Conservation (phyloP, 2,797 vertebrate genomes). For the Loriculus beryllinus region DNA sequence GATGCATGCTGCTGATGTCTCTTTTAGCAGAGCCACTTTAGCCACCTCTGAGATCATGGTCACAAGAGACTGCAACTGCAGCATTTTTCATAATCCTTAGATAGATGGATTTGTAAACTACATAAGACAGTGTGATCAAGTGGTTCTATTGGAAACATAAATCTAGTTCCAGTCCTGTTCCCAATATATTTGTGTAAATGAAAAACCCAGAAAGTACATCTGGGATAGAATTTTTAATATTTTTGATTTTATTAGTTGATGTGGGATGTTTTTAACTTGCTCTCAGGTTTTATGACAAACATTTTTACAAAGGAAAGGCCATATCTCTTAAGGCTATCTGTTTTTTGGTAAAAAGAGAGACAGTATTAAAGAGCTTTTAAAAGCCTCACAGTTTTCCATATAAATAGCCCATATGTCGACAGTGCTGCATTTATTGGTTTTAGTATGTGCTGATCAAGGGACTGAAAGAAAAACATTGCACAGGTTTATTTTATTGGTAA, state of each 20-base stretch:
- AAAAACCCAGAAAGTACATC: not conserved
- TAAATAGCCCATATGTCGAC: not conserved
- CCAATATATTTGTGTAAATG: not conserved
- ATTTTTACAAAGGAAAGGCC: not conserved
- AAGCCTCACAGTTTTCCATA: not conserved
- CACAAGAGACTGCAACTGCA: not conserved
- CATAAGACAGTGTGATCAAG: not conserved
- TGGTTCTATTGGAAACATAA: not conserved
- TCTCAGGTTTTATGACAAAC: not conserved
- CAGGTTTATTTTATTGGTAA: not conserved
- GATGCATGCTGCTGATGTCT: not conserved
- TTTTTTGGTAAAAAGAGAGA: not conserved
- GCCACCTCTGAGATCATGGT: not conserved
- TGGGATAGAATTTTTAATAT: not conserved
- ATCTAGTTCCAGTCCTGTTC: not conserved
- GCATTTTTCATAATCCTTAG: not conserved
- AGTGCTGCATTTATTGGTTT: not conserved
- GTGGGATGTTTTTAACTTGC: not conserved
- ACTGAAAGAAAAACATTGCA: not conserved
- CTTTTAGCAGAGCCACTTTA: not conserved
- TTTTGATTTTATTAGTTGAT: not conserved
- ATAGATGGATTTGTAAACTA: slow-evolving; percentile 11
- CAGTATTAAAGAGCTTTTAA: not conserved
- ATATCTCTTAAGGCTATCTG: not conserved
- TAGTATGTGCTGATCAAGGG: not conserved